Base-by-base conservation (phyloP, 2,797 vertebrate species). In the Anomalospiza imberbis region DNA sequence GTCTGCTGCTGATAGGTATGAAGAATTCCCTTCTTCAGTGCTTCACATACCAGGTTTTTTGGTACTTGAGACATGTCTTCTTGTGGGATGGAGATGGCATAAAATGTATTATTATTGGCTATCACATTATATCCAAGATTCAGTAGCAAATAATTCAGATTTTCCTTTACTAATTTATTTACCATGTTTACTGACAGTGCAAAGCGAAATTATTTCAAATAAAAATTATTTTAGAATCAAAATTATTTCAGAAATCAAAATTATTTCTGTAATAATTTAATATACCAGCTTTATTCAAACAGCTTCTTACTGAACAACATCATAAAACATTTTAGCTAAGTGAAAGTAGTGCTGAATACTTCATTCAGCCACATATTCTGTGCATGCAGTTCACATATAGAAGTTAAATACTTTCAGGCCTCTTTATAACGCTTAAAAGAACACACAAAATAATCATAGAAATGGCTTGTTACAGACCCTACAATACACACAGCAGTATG, bases 341-440 rank as follows among this genome's bases (percentile, higher is more conserved):
- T n/a, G 47, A 85, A 68, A 3, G 9, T 36, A 28, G 10, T 54
- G 38, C 29, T 21, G 67, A 79, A 3, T 50, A 32, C 28, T 62
- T 44, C 3, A 5, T n/a, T 65, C 44, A 72, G 54, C 65, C 15
- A 42, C 0, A 1, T 7, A 13, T 53, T 76, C 75, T 29, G 16
- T 4, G 12, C 31, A 45, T 28, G n/a, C 47, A 54, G 51, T 2
- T 17, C 13, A 38, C 7, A 31, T 0, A 0, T 4, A 22, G 17
- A 78, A 45, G 17, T n/a, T 53, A 76, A 25, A 25, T 4, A 5
- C 29, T 77, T 40, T 61, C 55, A 65, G 38, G 13, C 7, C 54
- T 63, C n/a, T 63, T 63, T 32, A 40, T 63, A 57, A 31, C 3
- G 24, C 28, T 78, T 89, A 0, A 5, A 77, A 68, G 29, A 80